phyloP scores from a whole-genome alignment of 2,113 vertebrate species.

The Charadrius vociferus region DNA sequence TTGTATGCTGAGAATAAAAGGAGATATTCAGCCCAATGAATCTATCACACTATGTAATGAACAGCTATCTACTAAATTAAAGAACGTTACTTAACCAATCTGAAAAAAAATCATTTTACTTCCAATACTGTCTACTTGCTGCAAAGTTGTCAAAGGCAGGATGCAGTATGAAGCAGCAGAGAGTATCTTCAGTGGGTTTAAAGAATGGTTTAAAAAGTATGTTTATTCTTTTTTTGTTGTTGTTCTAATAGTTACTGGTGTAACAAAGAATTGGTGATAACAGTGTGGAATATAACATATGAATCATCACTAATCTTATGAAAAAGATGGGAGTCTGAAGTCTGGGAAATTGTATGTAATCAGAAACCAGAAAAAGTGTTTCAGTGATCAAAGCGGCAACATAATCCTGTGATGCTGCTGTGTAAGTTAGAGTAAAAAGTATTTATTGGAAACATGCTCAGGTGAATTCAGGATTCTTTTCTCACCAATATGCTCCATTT shows the following conservation, averaged over 20 bases:
- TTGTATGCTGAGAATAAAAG: neutral
- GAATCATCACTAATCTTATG: neutral
- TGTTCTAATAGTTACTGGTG: neutral
- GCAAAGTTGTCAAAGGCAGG: neutral
- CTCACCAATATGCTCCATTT: neutral
- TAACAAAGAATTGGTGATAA: neutral
- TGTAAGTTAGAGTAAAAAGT: neutral
- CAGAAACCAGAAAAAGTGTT: neutral
- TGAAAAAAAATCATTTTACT: neutral
- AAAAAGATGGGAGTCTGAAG: neutral
- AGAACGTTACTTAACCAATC: neutral
- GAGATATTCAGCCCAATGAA: neutral
- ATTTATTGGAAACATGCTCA: neutral
- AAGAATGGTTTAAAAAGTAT: neutral
- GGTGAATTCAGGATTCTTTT: neutral
- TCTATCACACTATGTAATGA: neutral
- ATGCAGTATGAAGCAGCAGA: neutral
- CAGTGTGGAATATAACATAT: rapidly evolving
- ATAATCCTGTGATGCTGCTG: neutral
- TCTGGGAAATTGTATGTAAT: neutral
- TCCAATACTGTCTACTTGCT: neutral
- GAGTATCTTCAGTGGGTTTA: neutral
- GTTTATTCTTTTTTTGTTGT: neutral
- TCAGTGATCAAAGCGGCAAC: neutral
- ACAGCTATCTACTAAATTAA: neutral